These are phyloP conservation scores for Dione vanillae DNA, from an alignment of 2,888 invertebrate genomes.

Conservation along the genomic window DNA sequence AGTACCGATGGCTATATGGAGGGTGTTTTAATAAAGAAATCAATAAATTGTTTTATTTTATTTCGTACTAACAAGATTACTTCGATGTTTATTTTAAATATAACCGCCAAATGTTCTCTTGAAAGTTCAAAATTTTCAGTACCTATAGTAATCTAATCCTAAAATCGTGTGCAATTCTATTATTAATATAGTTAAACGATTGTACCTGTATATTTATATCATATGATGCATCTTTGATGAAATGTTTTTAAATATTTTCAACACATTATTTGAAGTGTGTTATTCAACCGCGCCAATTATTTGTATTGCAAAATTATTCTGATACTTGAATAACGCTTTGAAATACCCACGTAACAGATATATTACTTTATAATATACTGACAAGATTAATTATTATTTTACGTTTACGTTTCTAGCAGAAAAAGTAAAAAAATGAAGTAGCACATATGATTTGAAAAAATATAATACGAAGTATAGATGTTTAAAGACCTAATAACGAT, in stretches of 20 bases:
- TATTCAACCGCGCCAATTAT: neutral
- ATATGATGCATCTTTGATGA: neutral
- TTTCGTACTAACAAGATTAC: neutral
- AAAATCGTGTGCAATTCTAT: neutral
- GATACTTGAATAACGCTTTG: neutral
- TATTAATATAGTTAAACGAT: neutral
- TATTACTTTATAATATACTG: too few species aligned
- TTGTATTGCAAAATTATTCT: neutral
- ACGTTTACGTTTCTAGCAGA: too few species aligned
- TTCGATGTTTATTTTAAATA: slow-evolving; percentile 33
- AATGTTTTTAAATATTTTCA: slow-evolving; percentile 11
- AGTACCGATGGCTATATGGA: slow-evolving; percentile 70
- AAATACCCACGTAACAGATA: neutral
- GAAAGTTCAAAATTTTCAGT: too few species aligned
- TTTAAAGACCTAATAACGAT: too few species aligned
- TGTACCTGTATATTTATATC: too few species aligned
- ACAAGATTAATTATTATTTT: too few species aligned
- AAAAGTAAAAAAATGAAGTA: too few species aligned
- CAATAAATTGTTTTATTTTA: slow-evolving; percentile 60
- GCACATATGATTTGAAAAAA: too few species aligned
- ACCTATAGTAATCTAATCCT: too few species aligned
- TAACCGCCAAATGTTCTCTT: too few species aligned
- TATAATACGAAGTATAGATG: too few species aligned
- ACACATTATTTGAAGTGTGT: slow-evolving; percentile 11
- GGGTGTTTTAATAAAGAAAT: slow-evolving; percentile 83